These are phyloP conservation scores for Steinernema feltiae DNA, from an alignment of 1,140 invertebrate species.

Conservation along the genomic window DNA sequence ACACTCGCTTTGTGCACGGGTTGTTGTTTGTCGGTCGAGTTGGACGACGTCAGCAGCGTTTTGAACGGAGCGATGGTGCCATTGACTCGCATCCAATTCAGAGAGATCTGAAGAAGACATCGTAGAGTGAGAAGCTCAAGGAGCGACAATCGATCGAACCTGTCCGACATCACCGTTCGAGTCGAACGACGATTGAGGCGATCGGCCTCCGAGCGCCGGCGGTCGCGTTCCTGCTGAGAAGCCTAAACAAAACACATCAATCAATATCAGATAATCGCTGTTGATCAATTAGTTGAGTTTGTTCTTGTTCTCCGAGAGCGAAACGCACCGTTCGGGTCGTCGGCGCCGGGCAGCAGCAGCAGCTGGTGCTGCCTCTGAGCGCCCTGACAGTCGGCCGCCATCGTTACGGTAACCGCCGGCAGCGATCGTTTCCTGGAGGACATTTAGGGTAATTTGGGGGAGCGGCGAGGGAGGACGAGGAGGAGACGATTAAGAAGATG, in stretches of 20 bases:
- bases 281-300: neutral
- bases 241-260: neutral
- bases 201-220: slow-evolving; percentile 34
- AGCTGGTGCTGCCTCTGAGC: neutral
- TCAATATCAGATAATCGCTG: neutral
- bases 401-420: neutral
- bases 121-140: no score
- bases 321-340: neutral
- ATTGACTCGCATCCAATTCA: slow-evolving; percentile 43
- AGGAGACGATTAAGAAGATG: neutral
- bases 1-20: neutral
- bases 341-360: neutral
- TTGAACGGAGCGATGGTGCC: slow-evolving; percentile 33
- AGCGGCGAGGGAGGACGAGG: neutral
- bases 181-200: slow-evolving; percentile 43
- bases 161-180: slow-evolving; percentile 45
- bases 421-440: neutral
- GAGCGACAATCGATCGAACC: slow-evolving; percentile 24
- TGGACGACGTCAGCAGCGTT: slow-evolving; percentile 29
- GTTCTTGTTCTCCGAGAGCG: neutral
- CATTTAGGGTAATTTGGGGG: neutral
- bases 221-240: slow-evolving; percentile 19
- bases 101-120: slow-evolving; percentile 34
- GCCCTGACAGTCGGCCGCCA: no score
- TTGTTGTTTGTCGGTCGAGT: slow-evolving; percentile 8